phyloP scores from a whole-genome alignment of 2,888 invertebrate species.

The Drosophila koepferae region DNA sequence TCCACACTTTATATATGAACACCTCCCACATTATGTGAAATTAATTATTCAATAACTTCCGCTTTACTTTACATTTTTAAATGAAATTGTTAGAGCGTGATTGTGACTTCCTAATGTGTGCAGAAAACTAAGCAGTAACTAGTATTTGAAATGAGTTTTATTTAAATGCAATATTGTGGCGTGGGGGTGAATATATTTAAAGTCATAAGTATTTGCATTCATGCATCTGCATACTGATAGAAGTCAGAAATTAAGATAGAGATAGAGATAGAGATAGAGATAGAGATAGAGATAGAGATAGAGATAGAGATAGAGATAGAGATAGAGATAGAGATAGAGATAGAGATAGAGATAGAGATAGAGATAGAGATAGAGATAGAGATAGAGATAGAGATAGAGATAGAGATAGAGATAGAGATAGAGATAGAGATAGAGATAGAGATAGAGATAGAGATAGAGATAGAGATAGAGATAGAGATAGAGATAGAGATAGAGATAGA shows the following conservation, averaged over 20 bases:
- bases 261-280: neutral
- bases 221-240: neutral
- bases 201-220: neutral
- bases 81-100: neutral
- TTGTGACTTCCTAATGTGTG: neutral
- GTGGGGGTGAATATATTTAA: neutral
- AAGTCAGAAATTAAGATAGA: too few species aligned
- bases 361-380: too few species aligned
- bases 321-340: too few species aligned
- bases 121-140: neutral
- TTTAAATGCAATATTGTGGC: neutral
- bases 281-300: too few species aligned
- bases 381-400: too few species aligned
- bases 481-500: too few species aligned
- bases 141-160: neutral
- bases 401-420: too few species aligned
- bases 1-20: neutral
- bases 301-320: too few species aligned
- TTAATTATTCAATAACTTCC: slow-evolving; percentile 1
- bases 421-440: too few species aligned
- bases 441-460: too few species aligned
- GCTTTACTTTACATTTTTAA: neutral
- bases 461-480: too few species aligned
- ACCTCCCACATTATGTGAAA: neutral
- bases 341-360: too few species aligned